Conservation (phyloP, 1,140 invertebrate genomes). For the Ladona fulva region DNA sequence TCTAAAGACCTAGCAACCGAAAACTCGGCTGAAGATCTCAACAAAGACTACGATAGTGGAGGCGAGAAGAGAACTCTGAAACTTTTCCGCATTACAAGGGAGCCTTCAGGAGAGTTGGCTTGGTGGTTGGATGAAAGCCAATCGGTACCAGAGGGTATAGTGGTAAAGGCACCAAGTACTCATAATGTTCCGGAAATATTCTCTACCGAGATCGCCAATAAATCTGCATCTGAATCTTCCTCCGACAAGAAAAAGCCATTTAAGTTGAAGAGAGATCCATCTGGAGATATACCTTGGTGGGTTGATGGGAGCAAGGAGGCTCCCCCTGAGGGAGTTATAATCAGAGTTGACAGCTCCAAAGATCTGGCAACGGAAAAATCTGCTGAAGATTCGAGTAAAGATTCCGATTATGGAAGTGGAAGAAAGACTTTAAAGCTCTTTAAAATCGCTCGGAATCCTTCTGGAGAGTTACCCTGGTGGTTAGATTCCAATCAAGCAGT, state of each 20-base stretch:
- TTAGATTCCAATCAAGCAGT: constrained; percentile 31
- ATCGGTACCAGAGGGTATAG: not conserved
- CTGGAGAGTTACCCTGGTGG: constrained; percentile 35
- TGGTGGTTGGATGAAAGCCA: constrained; percentile 45
- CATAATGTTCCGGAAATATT: not conserved
- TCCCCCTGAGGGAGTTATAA: not conserved
- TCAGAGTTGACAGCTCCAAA: not conserved
- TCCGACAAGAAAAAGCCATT: not conserved
- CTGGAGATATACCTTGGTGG: constrained; percentile 36
- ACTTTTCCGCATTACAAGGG: constrained; percentile 34
- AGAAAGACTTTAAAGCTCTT: too few relatives aligned
- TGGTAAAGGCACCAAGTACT: not conserved
- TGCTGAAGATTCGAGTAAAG: constrained; percentile 13
- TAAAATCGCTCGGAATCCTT: too few relatives aligned
- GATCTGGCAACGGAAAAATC: not conserved
- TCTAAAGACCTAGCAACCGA: not conserved
- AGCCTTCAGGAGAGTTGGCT: constrained; percentile 53
- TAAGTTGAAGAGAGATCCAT: constrained; percentile 38
- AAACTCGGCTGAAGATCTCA: not conserved
- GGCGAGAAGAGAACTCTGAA: too few relatives aligned
- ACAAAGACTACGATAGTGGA: too few relatives aligned
- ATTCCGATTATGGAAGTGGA: too few relatives aligned
- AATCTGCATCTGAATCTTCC: too few relatives aligned
- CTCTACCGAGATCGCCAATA: too few relatives aligned
- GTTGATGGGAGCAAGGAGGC: constrained; percentile 31